Evolutionary conservation across 2,113 vertebrate genomes (phyloP).

Genomic region (Arvicanthis niloticus): DNA sequence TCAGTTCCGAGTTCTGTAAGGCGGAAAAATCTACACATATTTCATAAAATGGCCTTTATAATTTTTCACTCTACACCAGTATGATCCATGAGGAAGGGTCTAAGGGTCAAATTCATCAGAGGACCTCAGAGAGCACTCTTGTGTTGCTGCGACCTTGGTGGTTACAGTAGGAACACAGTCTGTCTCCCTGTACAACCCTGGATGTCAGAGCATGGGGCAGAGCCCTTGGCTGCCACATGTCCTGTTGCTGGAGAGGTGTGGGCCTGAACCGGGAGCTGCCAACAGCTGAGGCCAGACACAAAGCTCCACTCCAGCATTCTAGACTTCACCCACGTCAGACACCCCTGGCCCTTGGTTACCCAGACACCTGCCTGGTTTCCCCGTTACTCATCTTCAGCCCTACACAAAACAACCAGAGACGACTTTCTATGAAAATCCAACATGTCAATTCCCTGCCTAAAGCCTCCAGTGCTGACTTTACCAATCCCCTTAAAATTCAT

Average conservation of each 20-base stretch:
- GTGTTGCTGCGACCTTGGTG: neutral
- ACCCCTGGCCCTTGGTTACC: neutral
- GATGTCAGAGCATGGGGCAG: neutral
- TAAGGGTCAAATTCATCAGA: no score
- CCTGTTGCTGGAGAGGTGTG: neutral
- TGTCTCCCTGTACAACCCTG: neutral
- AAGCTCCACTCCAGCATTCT: neutral
- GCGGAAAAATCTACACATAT: no score
- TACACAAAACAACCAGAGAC: neutral
- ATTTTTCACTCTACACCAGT: no score
- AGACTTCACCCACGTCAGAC: neutral
- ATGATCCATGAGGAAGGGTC: no score
- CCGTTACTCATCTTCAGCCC: neutral
- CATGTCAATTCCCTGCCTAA: neutral
- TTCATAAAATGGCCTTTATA: no score
- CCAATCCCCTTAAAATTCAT: slow-evolving; percentile 57
- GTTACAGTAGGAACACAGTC: neutral
- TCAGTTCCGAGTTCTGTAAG: no score
- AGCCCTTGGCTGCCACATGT: accelerated
- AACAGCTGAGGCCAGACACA: neutral
- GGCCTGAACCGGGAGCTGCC: neutral
- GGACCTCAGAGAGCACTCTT: neutral
- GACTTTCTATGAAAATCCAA: neutral
- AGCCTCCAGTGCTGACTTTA: slow-evolving; percentile 25
- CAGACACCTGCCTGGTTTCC: neutral